phyloP scores from a whole-genome alignment of 2,888 invertebrate species.

The Ichneumoninae sp. region DNA sequence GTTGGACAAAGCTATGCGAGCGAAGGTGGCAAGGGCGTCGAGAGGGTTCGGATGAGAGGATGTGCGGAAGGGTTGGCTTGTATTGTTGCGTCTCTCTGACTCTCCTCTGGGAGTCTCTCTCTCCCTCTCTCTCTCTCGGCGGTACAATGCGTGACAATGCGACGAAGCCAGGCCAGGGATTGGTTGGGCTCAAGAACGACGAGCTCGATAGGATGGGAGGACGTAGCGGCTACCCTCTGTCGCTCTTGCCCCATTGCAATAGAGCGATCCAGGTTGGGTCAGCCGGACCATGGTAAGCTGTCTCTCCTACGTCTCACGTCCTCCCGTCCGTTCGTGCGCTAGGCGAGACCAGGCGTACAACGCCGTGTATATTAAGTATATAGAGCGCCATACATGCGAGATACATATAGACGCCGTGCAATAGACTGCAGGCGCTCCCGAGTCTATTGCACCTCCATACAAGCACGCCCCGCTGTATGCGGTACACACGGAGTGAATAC shows the following conservation, averaged over 20 bases:
- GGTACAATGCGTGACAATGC: slow-evolving; percentile 64
- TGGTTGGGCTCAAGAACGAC: slow-evolving; percentile 54
- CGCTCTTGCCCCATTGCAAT: slow-evolving; percentile 31
- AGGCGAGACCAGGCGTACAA: slow-evolving; percentile 24
- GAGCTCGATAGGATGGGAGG: slow-evolving; percentile 8
- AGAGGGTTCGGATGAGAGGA: slow-evolving; percentile 45
- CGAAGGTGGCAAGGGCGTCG: slow-evolving; percentile 55
- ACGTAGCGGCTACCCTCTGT: slow-evolving; percentile 30
- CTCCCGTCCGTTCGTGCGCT: slow-evolving; percentile 46
- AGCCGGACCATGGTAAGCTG: slow-evolving; percentile 64
- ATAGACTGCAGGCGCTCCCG: background rate
- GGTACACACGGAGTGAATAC: slow-evolving; percentile 36
- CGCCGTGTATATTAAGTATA: slow-evolving; percentile 34
- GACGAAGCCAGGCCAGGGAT: slow-evolving; percentile 43
- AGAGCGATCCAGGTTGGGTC: slow-evolving; percentile 56
- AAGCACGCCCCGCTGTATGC: background rate
- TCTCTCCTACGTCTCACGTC: slow-evolving; percentile 60
- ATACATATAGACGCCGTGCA: slow-evolving; percentile 44
- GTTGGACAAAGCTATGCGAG: slow-evolving; percentile 65
- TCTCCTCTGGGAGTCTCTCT: background rate
- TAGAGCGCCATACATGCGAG: slow-evolving; percentile 24
- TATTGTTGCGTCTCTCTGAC: background rate
- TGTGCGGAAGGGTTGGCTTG: background rate
- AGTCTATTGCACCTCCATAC: slow-evolving; percentile 7
- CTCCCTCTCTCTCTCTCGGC: slow-evolving; percentile 35